Base-by-base conservation (phyloP, 2,888 invertebrate species). In the Troides oblongomaculatus region DNA sequence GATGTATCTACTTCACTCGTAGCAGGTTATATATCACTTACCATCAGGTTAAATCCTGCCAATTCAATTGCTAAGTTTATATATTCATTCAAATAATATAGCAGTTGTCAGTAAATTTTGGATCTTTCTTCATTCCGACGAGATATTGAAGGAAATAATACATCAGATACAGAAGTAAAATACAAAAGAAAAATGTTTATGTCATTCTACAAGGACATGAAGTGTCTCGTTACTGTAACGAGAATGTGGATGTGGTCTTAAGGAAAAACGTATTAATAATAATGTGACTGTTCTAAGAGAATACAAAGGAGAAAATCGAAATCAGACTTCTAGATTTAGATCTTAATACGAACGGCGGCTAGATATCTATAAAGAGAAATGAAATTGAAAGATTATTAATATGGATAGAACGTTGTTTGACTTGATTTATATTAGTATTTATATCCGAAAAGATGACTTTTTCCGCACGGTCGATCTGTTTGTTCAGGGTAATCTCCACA, bases 201-300 rank as follows among this genome's bases (percentile, higher is more conserved):
- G 43, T 62, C 21, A 21, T 39, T 43, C 62, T 21, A 21, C 21
- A 43, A 62, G 18, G 62, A 12, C 43, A n/a, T 62, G 8, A 14
- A 43, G 14, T 43, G 43, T 39, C 30, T 50, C 21, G 18, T 63
- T 17, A 23, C 62, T 12, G 46, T 10, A 30, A 23, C 57, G 23
- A 10, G 57, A 23, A 58, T 12, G 21, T 58, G 18, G 25, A 23
- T 58, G 25, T 23, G 14, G 23, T 14, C n/a, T 23, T n/a, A 58
- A 58, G n/a, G n/a, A 58, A 58, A 58, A 58, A 53, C 12, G 46
- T 53, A 53, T n/a, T 53, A 53, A 53, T 46, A 46, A 46, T 46
- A 7, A 43, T 8, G 43, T 12, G 46, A 5, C n/a, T 8, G 53
- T n/a, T 53, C 18, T 23, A 1, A 58, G 23, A 58, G 57, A 23